Conservation (phyloP, 2,113 vertebrate species). For the Harpagus bidentatus region DNA sequence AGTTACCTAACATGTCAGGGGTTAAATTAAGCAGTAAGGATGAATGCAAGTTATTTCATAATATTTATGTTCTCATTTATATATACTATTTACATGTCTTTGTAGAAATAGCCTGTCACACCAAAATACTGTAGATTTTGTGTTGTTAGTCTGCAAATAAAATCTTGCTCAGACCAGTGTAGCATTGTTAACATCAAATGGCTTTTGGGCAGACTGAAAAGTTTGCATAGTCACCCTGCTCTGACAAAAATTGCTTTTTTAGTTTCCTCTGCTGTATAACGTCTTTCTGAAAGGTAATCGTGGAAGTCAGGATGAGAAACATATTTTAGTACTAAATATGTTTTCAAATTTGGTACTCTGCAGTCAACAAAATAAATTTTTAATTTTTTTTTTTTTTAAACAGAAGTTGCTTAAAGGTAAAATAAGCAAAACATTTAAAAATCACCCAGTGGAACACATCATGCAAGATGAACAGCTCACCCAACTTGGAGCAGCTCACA, state of each 20-base stretch:
- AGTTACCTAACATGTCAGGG: neutral
- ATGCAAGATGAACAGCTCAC: neutral
- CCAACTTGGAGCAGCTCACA: neutral
- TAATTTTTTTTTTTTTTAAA: neutral
- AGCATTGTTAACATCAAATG: neutral
- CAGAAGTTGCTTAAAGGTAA: neutral
- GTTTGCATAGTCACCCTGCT: neutral
- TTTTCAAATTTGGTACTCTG: neutral
- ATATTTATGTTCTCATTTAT: neutral
- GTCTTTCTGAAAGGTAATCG: neutral
- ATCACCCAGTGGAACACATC: neutral
- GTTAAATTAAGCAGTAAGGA: neutral
- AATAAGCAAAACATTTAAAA: neutral
- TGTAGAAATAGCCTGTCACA: neutral
- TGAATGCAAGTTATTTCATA: neutral
- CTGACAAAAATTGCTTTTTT: neutral
- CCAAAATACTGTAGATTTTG: neutral
- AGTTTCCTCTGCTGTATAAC: neutral
- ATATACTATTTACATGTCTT: neutral
- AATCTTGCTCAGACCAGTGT: neutral
- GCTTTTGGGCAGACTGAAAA: neutral
- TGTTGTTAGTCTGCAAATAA: neutral
- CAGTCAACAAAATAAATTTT: neutral
- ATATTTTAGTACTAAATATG: neutral
- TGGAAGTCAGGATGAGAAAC: neutral